These are phyloP conservation scores for Caretta caretta DNA, from an alignment of 2,113 vertebrate genomes.

Conservation along the genomic window DNA sequence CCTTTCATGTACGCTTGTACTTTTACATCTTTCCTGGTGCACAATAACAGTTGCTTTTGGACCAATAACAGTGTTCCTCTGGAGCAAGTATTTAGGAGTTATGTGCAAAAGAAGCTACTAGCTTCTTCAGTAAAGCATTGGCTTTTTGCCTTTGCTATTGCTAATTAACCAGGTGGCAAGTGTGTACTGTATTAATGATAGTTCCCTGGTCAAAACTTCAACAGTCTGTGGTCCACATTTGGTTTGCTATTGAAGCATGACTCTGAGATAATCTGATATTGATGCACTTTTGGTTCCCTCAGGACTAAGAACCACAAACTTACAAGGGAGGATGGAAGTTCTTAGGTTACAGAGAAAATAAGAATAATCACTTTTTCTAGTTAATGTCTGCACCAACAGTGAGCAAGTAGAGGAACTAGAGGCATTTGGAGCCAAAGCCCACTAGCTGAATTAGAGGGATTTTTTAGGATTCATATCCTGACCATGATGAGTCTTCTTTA, in stretches of 20 bases:
- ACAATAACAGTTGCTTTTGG: neutral
- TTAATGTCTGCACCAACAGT: neutral
- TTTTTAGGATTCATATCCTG: neutral
- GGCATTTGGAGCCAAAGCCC: neutral
- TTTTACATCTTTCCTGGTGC: neutral
- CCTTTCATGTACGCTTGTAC: neutral
- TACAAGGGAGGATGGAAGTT: neutral
- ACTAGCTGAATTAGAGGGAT: neutral
- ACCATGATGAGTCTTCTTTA: neutral
- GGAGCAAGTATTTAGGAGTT: neutral
- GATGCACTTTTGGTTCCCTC: neutral
- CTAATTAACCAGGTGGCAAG: neutral
- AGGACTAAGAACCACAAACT: neutral
- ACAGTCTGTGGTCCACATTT: neutral
- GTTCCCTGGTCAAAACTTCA: neutral
- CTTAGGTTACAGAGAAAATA: neutral
- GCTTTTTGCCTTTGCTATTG: neutral
- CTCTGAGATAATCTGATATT: neutral
- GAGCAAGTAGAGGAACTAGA: neutral
- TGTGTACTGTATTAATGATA: neutral
- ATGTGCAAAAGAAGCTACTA: neutral
- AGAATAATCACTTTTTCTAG: neutral
- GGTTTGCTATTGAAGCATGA: neutral
- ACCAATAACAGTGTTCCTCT: neutral
- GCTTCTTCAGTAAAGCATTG: neutral